Evolutionary conservation across 2,888 invertebrate genomes (phyloP).

Genomic region (Drosophila multiciliata): DNA sequence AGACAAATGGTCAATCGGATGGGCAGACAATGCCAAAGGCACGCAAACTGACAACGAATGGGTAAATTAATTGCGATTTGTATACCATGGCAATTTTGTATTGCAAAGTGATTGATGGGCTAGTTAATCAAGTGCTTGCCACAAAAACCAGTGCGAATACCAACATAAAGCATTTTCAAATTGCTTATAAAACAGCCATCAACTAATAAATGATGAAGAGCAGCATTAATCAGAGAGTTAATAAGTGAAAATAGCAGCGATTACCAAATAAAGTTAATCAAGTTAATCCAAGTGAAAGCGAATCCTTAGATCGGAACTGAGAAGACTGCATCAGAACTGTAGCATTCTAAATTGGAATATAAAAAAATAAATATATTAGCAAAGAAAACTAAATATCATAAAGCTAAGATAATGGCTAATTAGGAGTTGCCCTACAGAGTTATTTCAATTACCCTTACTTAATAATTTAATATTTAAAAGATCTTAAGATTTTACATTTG

Average conservation of each 20-base stretch:
- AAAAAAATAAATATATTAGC: neutral
- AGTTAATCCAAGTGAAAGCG: neutral
- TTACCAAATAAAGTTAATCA: neutral
- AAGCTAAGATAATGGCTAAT: no score
- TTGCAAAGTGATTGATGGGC: constrained; percentile 64
- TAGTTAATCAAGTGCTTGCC: constrained; percentile 35
- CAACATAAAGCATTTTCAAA: constrained; percentile 17
- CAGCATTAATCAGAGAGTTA: neutral
- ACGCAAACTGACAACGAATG: constrained; percentile 23
- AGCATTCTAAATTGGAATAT: neutral
- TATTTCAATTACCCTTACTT: neutral
- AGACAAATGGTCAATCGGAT: neutral
- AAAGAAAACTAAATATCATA: no score
- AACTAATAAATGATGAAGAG: neutral
- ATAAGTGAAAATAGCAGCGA: neutral
- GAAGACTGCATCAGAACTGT: neutral
- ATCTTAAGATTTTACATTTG: neutral
- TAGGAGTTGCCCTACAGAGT: neutral
- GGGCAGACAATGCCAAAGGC: constrained; percentile 10
- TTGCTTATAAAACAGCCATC: neutral
- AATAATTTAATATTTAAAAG: neutral
- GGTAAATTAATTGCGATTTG: constrained; percentile 76
- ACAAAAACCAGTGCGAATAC: constrained; percentile 3
- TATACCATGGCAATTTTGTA: constrained; percentile 60
- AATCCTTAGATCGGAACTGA: neutral